phyloP scores from a whole-genome alignment of 2,113 vertebrate species.

The Eira barbara region DNA sequence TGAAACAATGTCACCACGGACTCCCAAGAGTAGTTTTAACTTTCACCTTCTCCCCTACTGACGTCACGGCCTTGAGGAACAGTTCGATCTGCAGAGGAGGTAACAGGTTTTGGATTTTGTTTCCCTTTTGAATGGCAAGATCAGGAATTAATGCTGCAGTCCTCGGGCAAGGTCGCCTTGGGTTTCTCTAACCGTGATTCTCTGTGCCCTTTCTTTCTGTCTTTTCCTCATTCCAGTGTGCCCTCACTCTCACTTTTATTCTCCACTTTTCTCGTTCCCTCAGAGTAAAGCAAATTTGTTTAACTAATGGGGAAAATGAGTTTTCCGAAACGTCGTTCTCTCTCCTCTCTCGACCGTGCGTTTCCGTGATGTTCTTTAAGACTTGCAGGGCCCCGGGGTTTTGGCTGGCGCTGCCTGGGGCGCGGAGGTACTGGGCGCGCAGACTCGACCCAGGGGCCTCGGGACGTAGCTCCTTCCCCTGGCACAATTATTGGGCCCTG shows the following conservation, averaged over 20 bases:
- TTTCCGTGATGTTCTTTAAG: neutral
- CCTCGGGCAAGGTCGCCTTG: neutral
- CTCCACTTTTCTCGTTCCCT: neutral
- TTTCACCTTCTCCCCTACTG: neutral
- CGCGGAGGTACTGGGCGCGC: neutral
- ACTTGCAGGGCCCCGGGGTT: neutral
- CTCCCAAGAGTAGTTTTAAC: neutral
- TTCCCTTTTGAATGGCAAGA: constrained; percentile 4
- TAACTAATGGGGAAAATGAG: neutral
- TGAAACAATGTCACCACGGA: neutral
- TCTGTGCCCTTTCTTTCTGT: neutral
- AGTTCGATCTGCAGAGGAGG: constrained; percentile 27
- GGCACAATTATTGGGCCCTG: neutral
- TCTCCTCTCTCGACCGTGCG: neutral
- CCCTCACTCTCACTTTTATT: neutral
- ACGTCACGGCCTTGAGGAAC: constrained; percentile 45
- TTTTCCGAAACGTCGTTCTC: neutral
- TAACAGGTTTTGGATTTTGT: constrained; percentile 63
- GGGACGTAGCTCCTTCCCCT: neutral
- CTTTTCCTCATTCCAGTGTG: neutral
- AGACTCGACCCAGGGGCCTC: neutral
- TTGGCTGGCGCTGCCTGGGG: neutral
- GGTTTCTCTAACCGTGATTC: neutral
- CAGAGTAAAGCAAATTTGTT: constrained; percentile 21
- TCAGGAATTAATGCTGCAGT: neutral